Evolutionary conservation across 2,797 vertebrate genomes (phyloP).

Genomic region (Coluber constrictor): DNA sequence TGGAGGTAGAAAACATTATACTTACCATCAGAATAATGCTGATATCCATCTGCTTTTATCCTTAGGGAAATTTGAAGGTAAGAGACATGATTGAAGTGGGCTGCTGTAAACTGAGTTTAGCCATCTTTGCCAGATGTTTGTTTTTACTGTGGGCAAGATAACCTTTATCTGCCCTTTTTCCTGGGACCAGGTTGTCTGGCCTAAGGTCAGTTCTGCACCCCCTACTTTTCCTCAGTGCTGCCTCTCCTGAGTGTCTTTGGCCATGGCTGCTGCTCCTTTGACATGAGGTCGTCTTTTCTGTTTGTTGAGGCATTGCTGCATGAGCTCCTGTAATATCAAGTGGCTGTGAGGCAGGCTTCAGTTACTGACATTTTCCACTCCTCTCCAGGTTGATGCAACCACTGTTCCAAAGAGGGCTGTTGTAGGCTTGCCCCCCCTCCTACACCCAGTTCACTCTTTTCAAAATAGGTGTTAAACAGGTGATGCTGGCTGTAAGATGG

Average conservation of each 20-base stretch:
- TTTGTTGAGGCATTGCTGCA: background rate
- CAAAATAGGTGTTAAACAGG: too few relatives aligned
- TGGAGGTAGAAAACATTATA: background rate
- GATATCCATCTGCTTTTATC: slow-evolving; percentile 44
- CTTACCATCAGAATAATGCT: slow-evolving; percentile 5
- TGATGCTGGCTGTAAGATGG: background rate
- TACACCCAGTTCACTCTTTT: background rate
- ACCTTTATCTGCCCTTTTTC: background rate
- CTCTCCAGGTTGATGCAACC: background rate
- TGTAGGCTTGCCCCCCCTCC: too few relatives aligned
- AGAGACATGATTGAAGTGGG: slow-evolving; percentile 39
- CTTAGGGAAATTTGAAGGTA: slow-evolving; percentile 73
- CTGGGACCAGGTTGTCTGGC: background rate
- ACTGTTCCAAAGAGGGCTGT: background rate
- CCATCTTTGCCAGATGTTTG: background rate
- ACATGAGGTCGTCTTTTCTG: background rate
- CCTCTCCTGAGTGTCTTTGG: background rate
- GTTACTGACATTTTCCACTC: background rate
- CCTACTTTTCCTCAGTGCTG: background rate
- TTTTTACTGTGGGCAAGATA: background rate
- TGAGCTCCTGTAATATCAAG: background rate
- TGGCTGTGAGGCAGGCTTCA: background rate
- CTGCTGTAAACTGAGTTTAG: background rate
- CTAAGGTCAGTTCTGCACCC: background rate
- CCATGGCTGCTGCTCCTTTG: too few relatives aligned